These are phyloP conservation scores for Entomobrya multifasciata DNA, from an alignment of 2,888 invertebrate species.

Conservation along the genomic window DNA sequence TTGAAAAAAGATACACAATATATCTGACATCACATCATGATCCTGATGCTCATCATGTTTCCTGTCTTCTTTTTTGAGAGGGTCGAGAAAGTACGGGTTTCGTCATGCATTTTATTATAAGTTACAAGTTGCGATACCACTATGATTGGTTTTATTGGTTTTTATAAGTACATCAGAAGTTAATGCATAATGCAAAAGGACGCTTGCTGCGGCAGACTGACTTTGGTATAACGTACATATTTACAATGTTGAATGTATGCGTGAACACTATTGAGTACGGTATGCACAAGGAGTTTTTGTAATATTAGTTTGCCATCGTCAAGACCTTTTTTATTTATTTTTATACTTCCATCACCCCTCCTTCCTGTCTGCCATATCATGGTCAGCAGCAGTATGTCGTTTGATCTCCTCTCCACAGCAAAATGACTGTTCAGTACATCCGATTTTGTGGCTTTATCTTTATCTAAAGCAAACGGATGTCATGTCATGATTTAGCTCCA, in stretches of 20 bases:
- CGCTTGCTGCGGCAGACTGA: not conserved
- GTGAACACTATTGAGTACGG: too few species aligned
- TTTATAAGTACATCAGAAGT: constrained; percentile 60
- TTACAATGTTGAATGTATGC: not conserved
- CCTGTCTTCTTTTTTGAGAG: constrained; percentile 21
- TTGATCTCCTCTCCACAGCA: not conserved
- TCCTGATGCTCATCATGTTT: constrained; percentile 49
- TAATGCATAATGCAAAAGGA: constrained; percentile 63
- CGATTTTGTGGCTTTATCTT: not conserved
- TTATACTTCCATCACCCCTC: constrained; percentile 24
- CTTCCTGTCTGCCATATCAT: constrained; percentile 14
- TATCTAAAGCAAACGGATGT: constrained; percentile 39
- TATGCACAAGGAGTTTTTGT: not conserved
- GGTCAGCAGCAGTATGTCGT: not conserved
- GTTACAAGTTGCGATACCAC: constrained; percentile 36
- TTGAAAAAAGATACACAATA: constrained; percentile 31
- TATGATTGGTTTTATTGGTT: constrained; percentile 64
- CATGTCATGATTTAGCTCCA: constrained; percentile 22
- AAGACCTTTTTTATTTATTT: constrained; percentile 25
- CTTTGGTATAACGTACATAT: not conserved
- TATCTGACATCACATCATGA: constrained; percentile 47
- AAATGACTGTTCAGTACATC: not conserved
- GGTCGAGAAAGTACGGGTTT: constrained; percentile 1
- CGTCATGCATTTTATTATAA: constrained; percentile 20
- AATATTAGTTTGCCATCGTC: not conserved